phyloP scores from a whole-genome alignment of 2,113 vertebrate genomes.

The Pangasianodon hypophthalmus region DNA sequence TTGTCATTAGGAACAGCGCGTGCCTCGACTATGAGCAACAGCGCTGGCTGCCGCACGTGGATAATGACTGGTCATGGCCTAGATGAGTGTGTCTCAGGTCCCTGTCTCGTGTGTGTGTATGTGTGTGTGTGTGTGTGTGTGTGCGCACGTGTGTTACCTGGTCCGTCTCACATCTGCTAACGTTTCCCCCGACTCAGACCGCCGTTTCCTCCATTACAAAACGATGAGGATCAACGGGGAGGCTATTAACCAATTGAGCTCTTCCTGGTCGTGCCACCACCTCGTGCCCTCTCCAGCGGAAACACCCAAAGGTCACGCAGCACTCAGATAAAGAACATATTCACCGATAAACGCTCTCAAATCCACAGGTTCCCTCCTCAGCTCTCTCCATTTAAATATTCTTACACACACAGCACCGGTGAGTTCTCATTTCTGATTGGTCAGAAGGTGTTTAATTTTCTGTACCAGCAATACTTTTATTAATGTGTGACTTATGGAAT shows the following conservation, averaged over 20 bases:
- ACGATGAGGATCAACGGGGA: slow-evolving; percentile 74
- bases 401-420: not conserved
- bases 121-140: slow-evolving; percentile 29
- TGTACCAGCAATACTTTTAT: too few relatives aligned
- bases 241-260: slow-evolving; percentile 80
- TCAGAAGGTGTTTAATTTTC: not conserved
- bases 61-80: slow-evolving; percentile 29
- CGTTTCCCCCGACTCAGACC: slow-evolving; percentile 74
- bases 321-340: slow-evolving; percentile 27
- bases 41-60: slow-evolving; percentile 7
- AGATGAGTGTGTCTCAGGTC: slow-evolving; percentile 32
- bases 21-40: slow-evolving; percentile 37
- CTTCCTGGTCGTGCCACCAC: slow-evolving; percentile 74
- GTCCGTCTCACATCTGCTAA: slow-evolving; percentile 82
- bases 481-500: too few relatives aligned
- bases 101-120: slow-evolving; percentile 45
- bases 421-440: not conserved
- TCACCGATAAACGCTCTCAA: not conserved
- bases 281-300: slow-evolving; percentile 28
- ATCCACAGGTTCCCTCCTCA: not conserved
- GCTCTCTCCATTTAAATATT: not conserved
- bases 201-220: slow-evolving; percentile 77
- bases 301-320: slow-evolving; percentile 27
- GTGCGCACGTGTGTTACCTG: slow-evolving; percentile 35
- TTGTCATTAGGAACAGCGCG: slow-evolving; percentile 39